Base-by-base conservation (phyloP, 2,888 invertebrate genomes). In the Ischnus inquisitorius region DNA sequence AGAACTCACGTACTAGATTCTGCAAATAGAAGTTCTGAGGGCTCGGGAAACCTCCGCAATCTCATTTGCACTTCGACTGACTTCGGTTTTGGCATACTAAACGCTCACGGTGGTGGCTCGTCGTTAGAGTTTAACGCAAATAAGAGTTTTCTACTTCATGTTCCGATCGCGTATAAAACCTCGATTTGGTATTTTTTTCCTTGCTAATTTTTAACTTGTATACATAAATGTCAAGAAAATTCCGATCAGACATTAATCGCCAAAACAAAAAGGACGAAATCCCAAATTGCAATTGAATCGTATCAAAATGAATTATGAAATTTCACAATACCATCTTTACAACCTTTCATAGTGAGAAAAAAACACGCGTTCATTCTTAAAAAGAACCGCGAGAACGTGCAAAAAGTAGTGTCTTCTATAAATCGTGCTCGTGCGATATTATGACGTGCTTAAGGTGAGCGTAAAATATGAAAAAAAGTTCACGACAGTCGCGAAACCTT, bases 51-150 rank as follows among this genome's bases (percentile, higher is more conserved):
- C 57, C 28, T 67, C 48, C 43, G 62, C 68, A 68, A 74, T 72
- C 77, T 84, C 80, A 80, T 84, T 84, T 80, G 68, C 74, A 83
- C 46, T 75, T 71, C 57, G 75, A 74, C 54, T 22, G 60, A 71
- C 57, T 74, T 64, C 41, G 54, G 34, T 48, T 57, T 67, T 80
- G 72, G 77, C 79, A 62, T 68, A 77, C 76, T 51, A 77, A 79
- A 28, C 64, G 10, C 67, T 68, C 46, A 19, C 22, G 19, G 64
- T 51, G 2, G n/a, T 39, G 51, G 12, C 46, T 34, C 48, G 51
- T 72, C 62, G 48, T 83, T 68, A 62, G 43, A 72, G 41, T 68
- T 77, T 46, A 51, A 72, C 64, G 67, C 75, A 62, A 83, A 79
- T 76, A 76, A 46, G 34, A 34, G 8, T 34, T 4, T 5, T 34